Base-by-base conservation (phyloP, 1,140 invertebrate genomes). In the Aphelenchoides besseyi region DNA sequence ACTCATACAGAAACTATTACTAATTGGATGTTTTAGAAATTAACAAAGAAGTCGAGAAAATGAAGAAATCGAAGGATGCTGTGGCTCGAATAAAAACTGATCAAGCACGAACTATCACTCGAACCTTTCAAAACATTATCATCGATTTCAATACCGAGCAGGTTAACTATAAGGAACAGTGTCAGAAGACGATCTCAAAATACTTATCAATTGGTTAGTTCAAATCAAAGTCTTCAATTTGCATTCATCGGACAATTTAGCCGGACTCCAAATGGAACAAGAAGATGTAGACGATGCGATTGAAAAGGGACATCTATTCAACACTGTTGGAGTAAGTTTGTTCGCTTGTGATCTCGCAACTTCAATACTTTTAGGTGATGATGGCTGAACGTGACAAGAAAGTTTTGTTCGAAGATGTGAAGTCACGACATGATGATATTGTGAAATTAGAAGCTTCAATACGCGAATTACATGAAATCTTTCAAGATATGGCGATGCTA, bases 401-500 rank as follows among this genome's bases (percentile, higher is more conserved):
- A 23, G 1, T 78, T 3, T 52, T 78, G 0, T 80, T 68, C 63
- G 76, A 78, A 37, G 79, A 81, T 48, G 76, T 81, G 8, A 71
- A 80, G 35, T 68, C 54, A 16, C 52, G 76, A 2, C 76, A 78
- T 66, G 70, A 78, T 30, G 78, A 78, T 36, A 80, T 78, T 57
- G 8, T 81, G 8, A 62, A 57, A 36, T 53, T 78, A 28, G 76
- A 78, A 53, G 59, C 64, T 2, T 87, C 86, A 80, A 89, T 89
- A 79, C 79, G 86, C 73, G 89, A 89, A 80, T 79, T 89, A 52
- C 88, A 89, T 77, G 88, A 89, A 76, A 89, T 89, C 88, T 89
- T 89, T 77, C 76, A 78, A 85, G 88, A 89, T 78, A 88, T 89
- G 87, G 88, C 89, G n/a, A 89, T 88, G 87, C 79, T 89, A 23